Base-by-base conservation (phyloP, 2,888 invertebrate species). In the Arge pagana region DNA sequence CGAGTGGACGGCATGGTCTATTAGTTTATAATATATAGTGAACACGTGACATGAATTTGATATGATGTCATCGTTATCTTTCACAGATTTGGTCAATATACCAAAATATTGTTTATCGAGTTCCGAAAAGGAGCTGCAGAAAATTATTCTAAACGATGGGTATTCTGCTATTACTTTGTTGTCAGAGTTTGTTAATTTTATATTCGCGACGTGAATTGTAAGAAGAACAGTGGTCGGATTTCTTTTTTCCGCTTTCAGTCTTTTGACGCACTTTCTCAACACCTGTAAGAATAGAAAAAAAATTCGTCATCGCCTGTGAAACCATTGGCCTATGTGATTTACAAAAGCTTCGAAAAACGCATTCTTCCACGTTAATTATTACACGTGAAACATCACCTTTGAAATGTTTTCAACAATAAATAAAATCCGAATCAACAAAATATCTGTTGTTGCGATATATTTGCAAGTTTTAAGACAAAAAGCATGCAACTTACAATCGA, bases 31-130 rank as follows among this genome's bases (percentile, higher is more conserved):
- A 71, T 96, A 95, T 6, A 95, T 90, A 54, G 93, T 93, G 74
- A 97, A 97, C 0, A 96, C 93, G 76, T 97, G 96, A 69, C 96
- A 96, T 48, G 96, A 93, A 70, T 92, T 92, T 0, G 91, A 91
- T 13, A 86, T 83, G 58, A 83, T 83, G 7, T 85, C 64, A 68
- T 83, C 82, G 10, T 72, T 70, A 48, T 73, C 71, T 49, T 65
- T 71, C 54, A 88, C 85, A 0, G 90, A 89, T 66, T 89, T 87
- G 0, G 96, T 96, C 3, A 96, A 90, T 35, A 97, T 83, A 1
- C 96, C 96, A 72, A 97, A 96, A 75, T 93, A 96, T 43, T 93
- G 82, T 65, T 92, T 86, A 68, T 96, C 95, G 62, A 93, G 92
- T 64, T 96, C 96, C 1, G 90, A 89, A 36, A 92, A 91, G 3